phyloP scores from a whole-genome alignment of 2,888 invertebrate genomes.

The Heliconius aoede region DNA sequence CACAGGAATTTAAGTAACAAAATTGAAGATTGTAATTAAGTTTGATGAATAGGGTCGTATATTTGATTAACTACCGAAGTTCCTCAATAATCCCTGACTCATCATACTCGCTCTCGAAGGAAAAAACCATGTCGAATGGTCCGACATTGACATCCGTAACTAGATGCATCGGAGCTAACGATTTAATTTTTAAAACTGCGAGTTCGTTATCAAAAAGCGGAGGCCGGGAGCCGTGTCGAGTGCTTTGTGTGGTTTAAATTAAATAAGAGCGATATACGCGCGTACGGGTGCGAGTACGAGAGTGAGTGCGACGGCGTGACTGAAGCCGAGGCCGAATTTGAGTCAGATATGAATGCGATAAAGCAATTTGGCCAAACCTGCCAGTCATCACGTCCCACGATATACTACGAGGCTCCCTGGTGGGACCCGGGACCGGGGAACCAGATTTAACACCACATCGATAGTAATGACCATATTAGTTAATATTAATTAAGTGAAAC shows the following conservation, averaged over 20 bases:
- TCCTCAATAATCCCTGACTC: constrained; percentile 38
- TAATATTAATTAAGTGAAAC: constrained; percentile 10
- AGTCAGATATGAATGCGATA: constrained; percentile 71
- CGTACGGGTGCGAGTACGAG: constrained; percentile 57
- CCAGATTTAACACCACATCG: neutral
- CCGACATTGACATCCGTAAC: constrained; percentile 60
- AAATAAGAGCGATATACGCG: constrained; percentile 68
- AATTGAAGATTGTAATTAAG: constrained; percentile 37
- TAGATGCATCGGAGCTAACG: constrained; percentile 55
- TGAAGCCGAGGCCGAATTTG: constrained; percentile 49
- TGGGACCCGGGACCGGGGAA: constrained; percentile 21
- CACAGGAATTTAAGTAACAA: neutral
- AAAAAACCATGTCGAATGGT: constrained; percentile 57
- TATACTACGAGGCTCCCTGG: constrained; percentile 44
- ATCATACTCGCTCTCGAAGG: constrained; percentile 33
- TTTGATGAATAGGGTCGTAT: constrained; percentile 21
- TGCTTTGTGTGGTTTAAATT: constrained; percentile 79
- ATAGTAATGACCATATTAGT: neutral
- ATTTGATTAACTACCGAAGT: constrained; percentile 38
- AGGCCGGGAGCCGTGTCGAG: constrained; percentile 74
- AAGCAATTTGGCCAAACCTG: constrained; percentile 73
- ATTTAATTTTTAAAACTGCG: constrained; percentile 64
- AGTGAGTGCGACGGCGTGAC: constrained; percentile 45
- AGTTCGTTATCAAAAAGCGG: constrained; percentile 70
- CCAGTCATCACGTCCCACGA: constrained; percentile 67